These are phyloP conservation scores for Parochlus steinenii DNA, from an alignment of 2,888 invertebrate species.

Conservation along the genomic window DNA sequence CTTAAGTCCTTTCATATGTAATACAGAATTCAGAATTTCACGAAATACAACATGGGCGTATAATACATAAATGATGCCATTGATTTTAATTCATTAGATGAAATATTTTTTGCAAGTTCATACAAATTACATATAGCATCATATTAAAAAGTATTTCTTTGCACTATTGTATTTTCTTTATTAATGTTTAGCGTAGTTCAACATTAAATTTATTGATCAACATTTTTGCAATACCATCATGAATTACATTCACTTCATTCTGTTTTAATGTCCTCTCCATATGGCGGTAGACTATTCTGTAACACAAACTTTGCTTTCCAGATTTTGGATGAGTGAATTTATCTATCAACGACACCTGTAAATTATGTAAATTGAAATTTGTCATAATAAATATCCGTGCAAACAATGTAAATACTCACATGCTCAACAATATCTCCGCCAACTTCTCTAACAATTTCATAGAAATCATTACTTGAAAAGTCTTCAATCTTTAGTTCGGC, in stretches of 20 bases:
- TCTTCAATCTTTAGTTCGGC: constrained; percentile 34
- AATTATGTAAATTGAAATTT: not conserved
- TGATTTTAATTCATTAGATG: too few relatives aligned
- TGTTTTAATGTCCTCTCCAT: constrained; percentile 79
- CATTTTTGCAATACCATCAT: constrained; percentile 50
- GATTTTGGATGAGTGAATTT: constrained; percentile 75
- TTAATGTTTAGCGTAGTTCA: constrained; percentile 23
- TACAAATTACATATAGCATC: too few relatives aligned
- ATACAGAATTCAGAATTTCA: too few relatives aligned
- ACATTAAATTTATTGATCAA: constrained; percentile 29
- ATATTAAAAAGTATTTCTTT: too few relatives aligned
- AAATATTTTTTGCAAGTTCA: too few relatives aligned
- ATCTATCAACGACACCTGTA: constrained; percentile 58
- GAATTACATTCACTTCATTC: constrained; percentile 72
- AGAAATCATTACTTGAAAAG: constrained; percentile 75
- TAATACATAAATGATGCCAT: too few relatives aligned
- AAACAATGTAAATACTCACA: constrained; percentile 36
- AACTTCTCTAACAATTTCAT: constrained; percentile 74
- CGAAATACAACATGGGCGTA: too few relatives aligned
- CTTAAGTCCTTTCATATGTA: too few relatives aligned
- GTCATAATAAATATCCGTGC: not conserved
- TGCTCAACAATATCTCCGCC: constrained; percentile 92
- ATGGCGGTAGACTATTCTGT: constrained; percentile 82
- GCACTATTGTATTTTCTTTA: too few relatives aligned
- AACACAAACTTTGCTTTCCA: constrained; percentile 71